phyloP scores from a whole-genome alignment of 1,140 invertebrate species.

The Gonatopus flavifemur region DNA sequence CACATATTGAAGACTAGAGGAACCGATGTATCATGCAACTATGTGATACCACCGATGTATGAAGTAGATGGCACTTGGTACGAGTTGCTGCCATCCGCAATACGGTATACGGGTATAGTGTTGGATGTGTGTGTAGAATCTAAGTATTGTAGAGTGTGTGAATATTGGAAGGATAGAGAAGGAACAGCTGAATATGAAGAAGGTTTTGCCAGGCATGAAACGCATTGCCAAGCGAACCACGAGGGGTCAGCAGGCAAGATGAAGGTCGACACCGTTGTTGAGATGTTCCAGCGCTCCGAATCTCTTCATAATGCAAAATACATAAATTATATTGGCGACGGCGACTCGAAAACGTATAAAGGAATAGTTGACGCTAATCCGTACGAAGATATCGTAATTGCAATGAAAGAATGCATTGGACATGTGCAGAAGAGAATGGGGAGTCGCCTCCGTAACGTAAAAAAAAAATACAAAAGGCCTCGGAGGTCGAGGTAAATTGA shows the following conservation, averaged over 20 bases:
- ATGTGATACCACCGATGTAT: no score
- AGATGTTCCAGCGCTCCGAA: conserved; percentile 19
- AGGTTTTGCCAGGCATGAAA: not conserved
- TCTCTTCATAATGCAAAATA: conserved; percentile 5
- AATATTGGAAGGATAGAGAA: conserved; percentile 6
- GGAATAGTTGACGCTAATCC: conserved; percentile 9
- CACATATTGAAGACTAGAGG: no score
- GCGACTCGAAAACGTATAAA: no score
- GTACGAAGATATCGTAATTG: conserved; percentile 3
- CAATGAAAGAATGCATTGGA: conserved; percentile 15
- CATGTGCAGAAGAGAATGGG: no score
- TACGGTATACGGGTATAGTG: not conserved
- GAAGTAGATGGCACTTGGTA: no score
- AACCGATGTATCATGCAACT: no score
- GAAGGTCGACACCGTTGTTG: conserved; percentile 18
- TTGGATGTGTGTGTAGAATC: not conserved
- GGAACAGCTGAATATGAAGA: not conserved
- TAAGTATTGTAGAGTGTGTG: conserved; percentile 10
- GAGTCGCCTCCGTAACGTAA: not conserved
- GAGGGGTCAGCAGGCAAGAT: conserved; percentile 19
- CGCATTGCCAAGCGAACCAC: no score
- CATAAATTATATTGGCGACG: no score
- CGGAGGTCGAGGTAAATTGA: no score
- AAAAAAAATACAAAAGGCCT: no score
- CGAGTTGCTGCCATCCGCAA: no score